phyloP scores from a whole-genome alignment of 1,140 invertebrate species.

The Procambarus virginalis region DNA sequence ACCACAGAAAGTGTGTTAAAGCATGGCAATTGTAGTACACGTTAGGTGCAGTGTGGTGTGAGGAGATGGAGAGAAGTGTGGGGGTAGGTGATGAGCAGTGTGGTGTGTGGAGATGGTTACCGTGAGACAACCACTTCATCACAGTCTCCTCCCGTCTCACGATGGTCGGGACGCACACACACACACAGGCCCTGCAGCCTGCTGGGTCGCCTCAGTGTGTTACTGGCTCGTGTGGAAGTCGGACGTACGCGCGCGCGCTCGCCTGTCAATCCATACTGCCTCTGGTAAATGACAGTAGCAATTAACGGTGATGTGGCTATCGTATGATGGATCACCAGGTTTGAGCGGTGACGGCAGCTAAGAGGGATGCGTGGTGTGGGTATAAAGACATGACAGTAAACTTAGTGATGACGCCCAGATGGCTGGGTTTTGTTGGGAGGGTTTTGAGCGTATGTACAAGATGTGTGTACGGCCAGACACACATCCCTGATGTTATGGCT shows the following conservation, averaged over 20 bases:
- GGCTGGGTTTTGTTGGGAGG: not conserved
- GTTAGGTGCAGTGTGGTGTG: not conserved
- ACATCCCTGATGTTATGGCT: not conserved
- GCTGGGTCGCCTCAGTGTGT: not conserved
- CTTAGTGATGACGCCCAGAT: not conserved
- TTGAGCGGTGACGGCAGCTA: not conserved
- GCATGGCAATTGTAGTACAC: not conserved
- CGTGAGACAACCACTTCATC: not conserved
- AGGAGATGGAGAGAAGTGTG: not conserved
- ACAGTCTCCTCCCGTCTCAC: not conserved
- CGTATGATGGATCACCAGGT: not conserved
- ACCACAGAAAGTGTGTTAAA: not conserved
- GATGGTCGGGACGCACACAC: not conserved
- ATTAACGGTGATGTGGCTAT: not conserved
- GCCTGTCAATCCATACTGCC: not conserved
- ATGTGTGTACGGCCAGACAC: not conserved
- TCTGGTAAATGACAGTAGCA: not conserved
- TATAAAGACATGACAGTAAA: not conserved
- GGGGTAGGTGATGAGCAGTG: no score
- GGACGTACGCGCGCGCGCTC: not conserved
- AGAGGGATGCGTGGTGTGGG: not conserved
- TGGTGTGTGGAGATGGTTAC: not conserved
- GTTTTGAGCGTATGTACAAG: not conserved
- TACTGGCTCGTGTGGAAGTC: slow-evolving; percentile 2
- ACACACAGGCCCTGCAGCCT: not conserved